Conservation (phyloP, 64 coral and sea anemone species). For the Montipora efflorescens region DNA sequence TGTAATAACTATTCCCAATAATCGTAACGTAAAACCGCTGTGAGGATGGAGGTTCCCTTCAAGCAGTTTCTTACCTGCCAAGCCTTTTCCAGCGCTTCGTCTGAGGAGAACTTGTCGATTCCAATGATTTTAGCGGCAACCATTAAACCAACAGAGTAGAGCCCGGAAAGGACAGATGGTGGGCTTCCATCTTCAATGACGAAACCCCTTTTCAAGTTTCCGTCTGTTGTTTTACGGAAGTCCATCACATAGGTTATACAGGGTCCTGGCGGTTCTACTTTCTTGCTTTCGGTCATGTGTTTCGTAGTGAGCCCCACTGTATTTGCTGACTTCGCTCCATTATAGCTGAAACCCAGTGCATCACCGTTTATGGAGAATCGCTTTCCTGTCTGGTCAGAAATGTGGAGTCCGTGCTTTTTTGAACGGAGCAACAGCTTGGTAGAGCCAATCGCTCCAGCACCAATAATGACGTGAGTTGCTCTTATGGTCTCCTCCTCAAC, state of each 20-base stretch:
- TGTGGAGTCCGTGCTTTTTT: slow-evolving; percentile 35
- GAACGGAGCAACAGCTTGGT: slow-evolving; percentile 72
- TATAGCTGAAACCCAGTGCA: slow-evolving; percentile 50
- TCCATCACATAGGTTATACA: slow-evolving; percentile 55
- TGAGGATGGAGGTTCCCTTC: not conserved
- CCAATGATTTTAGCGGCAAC: slow-evolving; percentile 33
- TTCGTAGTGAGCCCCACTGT: slow-evolving; percentile 50
- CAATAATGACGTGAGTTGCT: slow-evolving; percentile 63
- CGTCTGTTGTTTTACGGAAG: slow-evolving; percentile 21
- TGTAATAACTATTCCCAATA: not conserved
- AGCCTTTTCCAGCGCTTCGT: slow-evolving; percentile 26
- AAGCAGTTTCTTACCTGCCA: slow-evolving; percentile 31
- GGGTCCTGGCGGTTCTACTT: slow-evolving; percentile 42
- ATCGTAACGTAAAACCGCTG: not conserved
- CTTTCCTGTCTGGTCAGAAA: slow-evolving; percentile 47
- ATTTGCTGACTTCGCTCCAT: slow-evolving; percentile 46
- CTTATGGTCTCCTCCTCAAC: slow-evolving; percentile 30
- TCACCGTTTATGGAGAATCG: slow-evolving; percentile 69
- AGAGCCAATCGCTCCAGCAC: slow-evolving; percentile 61
- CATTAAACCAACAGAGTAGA: slow-evolving; percentile 29
- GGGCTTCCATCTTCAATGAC: slow-evolving; percentile 70
- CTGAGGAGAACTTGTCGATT: slow-evolving; percentile 23
- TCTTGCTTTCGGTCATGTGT: not conserved
- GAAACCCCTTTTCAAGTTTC: slow-evolving; percentile 14
- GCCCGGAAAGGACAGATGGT: slow-evolving; percentile 11